Base-by-base conservation (phyloP, 2,797 vertebrate genomes). In the Ispidina picta region DNA sequence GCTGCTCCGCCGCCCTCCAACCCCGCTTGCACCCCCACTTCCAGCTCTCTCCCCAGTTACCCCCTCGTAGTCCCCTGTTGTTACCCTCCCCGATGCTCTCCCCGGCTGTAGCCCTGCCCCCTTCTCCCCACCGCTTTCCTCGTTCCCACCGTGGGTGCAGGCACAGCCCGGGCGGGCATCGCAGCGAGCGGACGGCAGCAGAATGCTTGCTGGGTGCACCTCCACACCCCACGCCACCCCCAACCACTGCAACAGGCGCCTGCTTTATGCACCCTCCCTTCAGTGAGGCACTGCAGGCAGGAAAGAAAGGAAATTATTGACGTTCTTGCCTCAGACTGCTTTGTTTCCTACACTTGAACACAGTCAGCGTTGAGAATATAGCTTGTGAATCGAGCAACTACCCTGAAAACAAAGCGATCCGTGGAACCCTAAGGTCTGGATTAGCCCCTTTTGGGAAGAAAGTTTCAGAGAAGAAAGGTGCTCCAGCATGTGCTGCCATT, bases 401-500 rank as follows among this genome's bases (percentile, higher is more conserved):
- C 29, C 58, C n/a, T 1, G 13, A 83, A 83, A 72, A 5, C 9
- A 6, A 43, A 65, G 11, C 0, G 1, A 15, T 17, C 33, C 11
- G 2, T 1, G 0, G 15, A 5, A 20, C 16, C 23, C 5, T 4
- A 3, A 56, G 12, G 37, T 23, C 25, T 13, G 23, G 16, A 22
- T 12, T 9, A 18, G 13, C 10, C 35, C 49, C 35, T 46, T 11
- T 0, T 13, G 15, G 25, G 52, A 46, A 41, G n/a, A 26, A 73
- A 64, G 15, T 35, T 91, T 60, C 5, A 3, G 28, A 51, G 43
- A 19, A 39, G 66, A 55, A 48, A 10, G 12, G 7, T 5, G 1
- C 21, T 60, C n/a, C 29, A 8, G 8, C 20, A 8, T 0, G 0
- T 12, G 33, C 28, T 29, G 6, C 8, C 10, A 1, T 15, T 33